phyloP scores from a whole-genome alignment of 2,797 vertebrate genomes.

The Epinephelus coioides region DNA sequence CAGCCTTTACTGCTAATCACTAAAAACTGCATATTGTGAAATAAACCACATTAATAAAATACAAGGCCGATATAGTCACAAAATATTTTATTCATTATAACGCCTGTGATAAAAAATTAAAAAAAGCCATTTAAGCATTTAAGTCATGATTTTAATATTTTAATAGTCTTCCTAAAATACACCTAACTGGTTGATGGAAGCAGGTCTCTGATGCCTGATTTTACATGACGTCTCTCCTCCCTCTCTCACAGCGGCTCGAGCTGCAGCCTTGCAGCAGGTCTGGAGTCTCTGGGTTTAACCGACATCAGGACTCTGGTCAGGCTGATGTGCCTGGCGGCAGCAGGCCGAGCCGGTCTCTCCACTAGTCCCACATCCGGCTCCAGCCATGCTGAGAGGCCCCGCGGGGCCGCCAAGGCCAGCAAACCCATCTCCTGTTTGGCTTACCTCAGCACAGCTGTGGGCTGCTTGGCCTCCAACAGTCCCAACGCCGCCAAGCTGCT shows the following conservation, averaged over 20 bases:
- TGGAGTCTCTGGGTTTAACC: slow-evolving; percentile 95
- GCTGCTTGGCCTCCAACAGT: slow-evolving; percentile 96
- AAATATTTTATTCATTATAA: too few species aligned
- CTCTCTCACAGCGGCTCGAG: slow-evolving; percentile 90
- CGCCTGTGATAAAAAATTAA: too few species aligned
- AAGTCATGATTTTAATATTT: too few species aligned
- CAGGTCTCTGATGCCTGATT: not conserved
- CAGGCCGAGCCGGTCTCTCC: slow-evolving; percentile 95
- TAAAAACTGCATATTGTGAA: too few species aligned
- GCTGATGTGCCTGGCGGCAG: slow-evolving; percentile 97
- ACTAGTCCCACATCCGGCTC: slow-evolving; percentile 85
- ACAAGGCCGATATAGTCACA: too few species aligned
- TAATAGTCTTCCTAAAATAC: too few species aligned
- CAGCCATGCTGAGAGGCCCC: slow-evolving; percentile 87
- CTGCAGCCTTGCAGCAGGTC: slow-evolving; percentile 96
- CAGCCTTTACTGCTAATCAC: too few species aligned
- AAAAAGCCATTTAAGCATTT: too few species aligned
- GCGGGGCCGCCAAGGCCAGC: slow-evolving; percentile 91
- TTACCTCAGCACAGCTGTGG: slow-evolving; percentile 97
- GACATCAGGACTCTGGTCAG: slow-evolving; percentile 97
- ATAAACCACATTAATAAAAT: too few species aligned
- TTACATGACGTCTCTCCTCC: not conserved
- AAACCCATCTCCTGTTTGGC: slow-evolving; percentile 98
- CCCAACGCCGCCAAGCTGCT: slow-evolving; percentile 96
- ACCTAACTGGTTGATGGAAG: not conserved